Base-by-base conservation (phyloP, 2,888 invertebrate species). In the Cerceris ruficornis region DNA sequence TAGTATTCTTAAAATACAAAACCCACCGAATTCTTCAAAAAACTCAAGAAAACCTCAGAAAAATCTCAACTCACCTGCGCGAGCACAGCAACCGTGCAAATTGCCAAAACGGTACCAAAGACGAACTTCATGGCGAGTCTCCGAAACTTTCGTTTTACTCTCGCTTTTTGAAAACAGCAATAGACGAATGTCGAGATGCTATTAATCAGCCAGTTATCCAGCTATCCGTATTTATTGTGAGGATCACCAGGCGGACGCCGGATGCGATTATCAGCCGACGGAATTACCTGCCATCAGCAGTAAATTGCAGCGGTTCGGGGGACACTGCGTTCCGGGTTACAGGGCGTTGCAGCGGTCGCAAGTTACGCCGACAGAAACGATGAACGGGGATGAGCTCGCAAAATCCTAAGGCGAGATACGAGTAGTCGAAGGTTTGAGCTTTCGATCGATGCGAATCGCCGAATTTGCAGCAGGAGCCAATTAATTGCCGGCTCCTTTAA, bases 201-300 rank as follows among this genome's bases (percentile, higher is more conserved):
- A 83, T 85, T 81, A 86, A 80, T 78, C 78, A 83, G 74, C 79
- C 50, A 59, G 66, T 65, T 58, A 39, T 67, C 71, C 77, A 72
- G 74, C 78, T 86, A 86, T 85, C 80, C 77, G 81, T 87, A 88
- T 87, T 87, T 87, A 88, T 88, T 83, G 84, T 75, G 76, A 75
- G 83, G 77, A 84, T 86, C 81, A 84, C 71, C 80, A 58, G 73
- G 77, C 86, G 87, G 84, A 88, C 83, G 85, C 72, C 66, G 78
- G 46, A 11, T 71, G 74, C 82, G 84, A 86, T 88, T 88, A 88
- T 85, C 84, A 80, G 81, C 62, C 76, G 75, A 75, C 74, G 77
- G 80, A 88, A 88, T 88, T 85, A 79, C 82, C 81, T 75, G 77
- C 79, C 85, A 86, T 88, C 86, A 84, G 76, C 82, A 81, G 84